Percentiles rank a stretch among this genome's conserved stretches.
phyloP scores from a whole-genome alignment of 2,888 invertebrate species.

The Ormyrus pomaceus region DNA sequence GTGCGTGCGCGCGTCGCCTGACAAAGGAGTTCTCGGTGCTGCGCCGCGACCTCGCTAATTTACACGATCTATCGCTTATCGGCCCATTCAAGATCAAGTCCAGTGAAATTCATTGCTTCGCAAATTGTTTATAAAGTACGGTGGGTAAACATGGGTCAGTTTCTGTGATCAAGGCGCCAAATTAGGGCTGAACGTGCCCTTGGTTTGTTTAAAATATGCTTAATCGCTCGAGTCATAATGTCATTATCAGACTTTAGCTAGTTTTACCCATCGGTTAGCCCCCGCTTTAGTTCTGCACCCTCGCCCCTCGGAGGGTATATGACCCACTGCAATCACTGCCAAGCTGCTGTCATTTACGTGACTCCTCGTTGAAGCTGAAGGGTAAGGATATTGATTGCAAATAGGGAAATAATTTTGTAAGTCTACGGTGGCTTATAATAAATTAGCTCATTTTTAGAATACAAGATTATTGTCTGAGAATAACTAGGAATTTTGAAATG shows the following conservation, averaged over 20 bases:
- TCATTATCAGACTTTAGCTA: slow-evolving; percentile 72
- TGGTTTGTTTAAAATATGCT: slow-evolving; percentile 61
- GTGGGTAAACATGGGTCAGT: too few species aligned
- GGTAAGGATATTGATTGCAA: too few species aligned
- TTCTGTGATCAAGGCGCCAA: too few species aligned
- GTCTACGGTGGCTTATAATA: too few species aligned
- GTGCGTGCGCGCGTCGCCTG: not conserved
- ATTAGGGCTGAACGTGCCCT: too few species aligned
- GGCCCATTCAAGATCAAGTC: not conserved
- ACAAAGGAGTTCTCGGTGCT: not conserved
- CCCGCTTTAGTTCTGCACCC: not conserved
- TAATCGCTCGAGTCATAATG: slow-evolving; percentile 73
- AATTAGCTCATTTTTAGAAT: too few species aligned
- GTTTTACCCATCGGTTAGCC: slow-evolving; percentile 55
- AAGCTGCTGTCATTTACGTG: slow-evolving; percentile 64
- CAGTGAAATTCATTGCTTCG: slow-evolving; percentile 32
- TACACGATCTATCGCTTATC: not conserved
- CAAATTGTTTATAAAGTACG: slow-evolving; percentile 63
- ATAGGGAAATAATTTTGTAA: too few species aligned
- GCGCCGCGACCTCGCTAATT: too few species aligned
- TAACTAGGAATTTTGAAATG: too few species aligned
- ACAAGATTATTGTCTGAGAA: too few species aligned
- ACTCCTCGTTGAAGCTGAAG: too few species aligned
- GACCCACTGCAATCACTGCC: slow-evolving; percentile 68
- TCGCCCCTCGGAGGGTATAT: slow-evolving; percentile 41